Conservation (phyloP, 2,113 vertebrate species). For the Dascyllus trimaculatus region DNA sequence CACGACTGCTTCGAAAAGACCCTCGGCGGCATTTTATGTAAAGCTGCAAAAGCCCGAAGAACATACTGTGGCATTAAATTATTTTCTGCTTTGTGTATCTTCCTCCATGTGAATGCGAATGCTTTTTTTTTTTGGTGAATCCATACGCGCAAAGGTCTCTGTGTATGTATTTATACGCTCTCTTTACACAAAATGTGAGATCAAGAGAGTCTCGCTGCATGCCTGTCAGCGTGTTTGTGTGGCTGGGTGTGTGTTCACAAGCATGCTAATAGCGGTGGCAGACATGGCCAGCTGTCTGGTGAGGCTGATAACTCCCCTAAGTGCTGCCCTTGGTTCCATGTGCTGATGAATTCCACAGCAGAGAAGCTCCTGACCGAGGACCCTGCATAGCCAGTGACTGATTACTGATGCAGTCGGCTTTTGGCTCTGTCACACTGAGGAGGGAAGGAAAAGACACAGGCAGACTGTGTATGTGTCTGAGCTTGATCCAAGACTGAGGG, state of each 20-base stretch:
- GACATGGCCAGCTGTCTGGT: conserved; percentile 61
- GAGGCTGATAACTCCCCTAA: conserved; percentile 62
- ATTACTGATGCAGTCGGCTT: conserved; percentile 63
- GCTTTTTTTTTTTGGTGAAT: conserved; percentile 1
- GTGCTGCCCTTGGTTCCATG: conserved; percentile 65
- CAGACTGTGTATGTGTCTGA: conserved; percentile 34
- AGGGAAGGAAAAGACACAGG: conserved; percentile 35
- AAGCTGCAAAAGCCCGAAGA: conserved; percentile 4
- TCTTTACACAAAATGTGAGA: conserved; percentile 10
- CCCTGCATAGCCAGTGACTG: conserved; percentile 47
- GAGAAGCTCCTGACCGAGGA: conserved; percentile 53
- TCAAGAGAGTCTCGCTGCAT: not conserved
- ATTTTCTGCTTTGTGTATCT: not conserved
- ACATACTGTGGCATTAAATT: conserved; percentile 6
- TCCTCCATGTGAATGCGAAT: not conserved
- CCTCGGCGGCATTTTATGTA: conserved; percentile 10
- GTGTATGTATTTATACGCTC: not conserved
- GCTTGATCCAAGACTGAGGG: conserved; percentile 27
- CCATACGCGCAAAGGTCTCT: not conserved
- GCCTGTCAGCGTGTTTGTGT: conserved; percentile 12
- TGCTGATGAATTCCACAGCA: conserved; percentile 71
- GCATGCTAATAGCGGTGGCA: conserved; percentile 45
- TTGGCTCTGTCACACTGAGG: conserved; percentile 31
- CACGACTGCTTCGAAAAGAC: not conserved
- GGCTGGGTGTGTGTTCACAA: conserved; percentile 10